Conservation (phyloP, 2,113 vertebrate genomes). For the Tapirus terrestris region DNA sequence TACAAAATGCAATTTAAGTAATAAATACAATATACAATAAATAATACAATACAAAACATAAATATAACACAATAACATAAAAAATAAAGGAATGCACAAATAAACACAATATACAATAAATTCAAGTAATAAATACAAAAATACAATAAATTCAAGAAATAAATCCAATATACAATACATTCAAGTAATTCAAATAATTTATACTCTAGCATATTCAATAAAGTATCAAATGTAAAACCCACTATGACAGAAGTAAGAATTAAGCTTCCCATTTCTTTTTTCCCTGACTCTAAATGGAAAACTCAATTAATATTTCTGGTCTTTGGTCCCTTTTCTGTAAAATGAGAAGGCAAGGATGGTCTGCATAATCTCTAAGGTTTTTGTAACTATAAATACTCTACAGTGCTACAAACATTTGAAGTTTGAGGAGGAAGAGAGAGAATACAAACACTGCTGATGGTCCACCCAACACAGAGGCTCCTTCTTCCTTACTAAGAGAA, state of each 20-base stretch:
- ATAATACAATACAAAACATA: not conserved
- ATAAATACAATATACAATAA: not conserved
- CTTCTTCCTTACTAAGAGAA: not conserved
- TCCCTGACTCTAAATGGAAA: conserved; percentile 7
- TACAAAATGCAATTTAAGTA: not conserved
- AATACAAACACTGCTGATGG: not conserved
- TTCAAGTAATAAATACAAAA: not conserved
- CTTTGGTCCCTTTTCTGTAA: not conserved
- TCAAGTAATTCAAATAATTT: conserved; percentile 1
- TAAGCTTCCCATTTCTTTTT: not conserved
- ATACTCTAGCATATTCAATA: not conserved
- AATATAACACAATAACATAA: not conserved
- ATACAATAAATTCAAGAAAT: not conserved
- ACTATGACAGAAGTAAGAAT: not conserved
- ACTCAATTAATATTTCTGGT: not conserved
- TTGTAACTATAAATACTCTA: not conserved
- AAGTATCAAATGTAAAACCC: not conserved
- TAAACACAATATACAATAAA: not conserved
- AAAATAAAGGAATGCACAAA: not conserved
- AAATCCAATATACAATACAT: not conserved
- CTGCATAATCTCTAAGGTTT: not conserved
- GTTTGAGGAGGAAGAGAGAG: not conserved
- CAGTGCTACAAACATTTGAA: not conserved
- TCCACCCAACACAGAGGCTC: not conserved
- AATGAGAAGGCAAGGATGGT: not conserved